Conservation (phyloP, 2,888 invertebrate species). For the Erannis defoliaria region DNA sequence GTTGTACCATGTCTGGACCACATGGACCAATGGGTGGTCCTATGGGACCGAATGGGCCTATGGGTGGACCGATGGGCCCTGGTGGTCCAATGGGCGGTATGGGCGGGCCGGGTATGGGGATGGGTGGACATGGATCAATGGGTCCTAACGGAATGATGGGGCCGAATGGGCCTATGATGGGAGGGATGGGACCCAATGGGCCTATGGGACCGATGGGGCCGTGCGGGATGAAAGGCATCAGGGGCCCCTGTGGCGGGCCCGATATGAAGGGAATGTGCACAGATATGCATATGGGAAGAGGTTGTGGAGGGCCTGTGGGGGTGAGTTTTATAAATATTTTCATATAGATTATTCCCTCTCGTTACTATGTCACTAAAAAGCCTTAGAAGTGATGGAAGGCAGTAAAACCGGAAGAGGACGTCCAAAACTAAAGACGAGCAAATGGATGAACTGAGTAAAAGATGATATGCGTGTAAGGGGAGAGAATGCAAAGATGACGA, state of each 20-base stretch:
- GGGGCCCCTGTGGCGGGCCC: conserved; percentile 81
- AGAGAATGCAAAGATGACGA: too few species aligned
- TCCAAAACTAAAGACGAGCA: too few species aligned
- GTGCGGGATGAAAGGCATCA: conserved; percentile 82
- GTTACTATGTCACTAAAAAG: too few species aligned
- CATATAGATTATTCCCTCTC: not conserved
- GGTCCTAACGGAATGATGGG: conserved; percentile 58
- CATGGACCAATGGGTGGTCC: conserved; percentile 66
- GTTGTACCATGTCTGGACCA: conserved; percentile 80
- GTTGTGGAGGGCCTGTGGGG: conserved; percentile 84
- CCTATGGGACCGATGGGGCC: conserved; percentile 85
- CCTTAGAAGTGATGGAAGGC: too few species aligned
- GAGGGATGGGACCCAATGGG: conserved; percentile 81
- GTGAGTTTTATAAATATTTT: too few species aligned
- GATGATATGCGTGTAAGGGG: too few species aligned
- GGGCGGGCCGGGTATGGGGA: conserved; percentile 57
- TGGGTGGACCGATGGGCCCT: conserved; percentile 74
- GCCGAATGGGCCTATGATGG: conserved; percentile 63
- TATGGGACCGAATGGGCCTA: conserved; percentile 65
- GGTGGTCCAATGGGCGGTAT: conserved; percentile 67
- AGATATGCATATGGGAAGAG: conserved; percentile 84
- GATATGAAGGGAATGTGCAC: conserved; percentile 84
- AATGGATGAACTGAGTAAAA: too few species aligned
- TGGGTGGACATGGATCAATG: conserved; percentile 68
- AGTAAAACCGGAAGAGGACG: too few species aligned